Evolutionary conservation across 2,797 vertebrate species (phyloP), one percentile per base, ranked within the genome.

Genomic region (Vireo griseus): DNA sequence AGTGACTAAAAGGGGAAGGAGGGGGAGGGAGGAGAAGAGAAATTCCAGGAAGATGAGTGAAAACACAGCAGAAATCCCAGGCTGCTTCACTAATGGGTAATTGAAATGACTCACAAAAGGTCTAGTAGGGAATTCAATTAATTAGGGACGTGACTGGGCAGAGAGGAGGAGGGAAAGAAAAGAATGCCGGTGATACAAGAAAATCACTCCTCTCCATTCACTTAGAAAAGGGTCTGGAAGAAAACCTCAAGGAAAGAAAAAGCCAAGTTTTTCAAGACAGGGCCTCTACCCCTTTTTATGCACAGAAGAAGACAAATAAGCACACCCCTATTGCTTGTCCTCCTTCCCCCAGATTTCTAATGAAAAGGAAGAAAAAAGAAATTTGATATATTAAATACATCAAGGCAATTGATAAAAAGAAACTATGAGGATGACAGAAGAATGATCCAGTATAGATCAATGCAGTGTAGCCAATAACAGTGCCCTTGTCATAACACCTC

Each of bases 51-150:
- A 95, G 95, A 97, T 95, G 94, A 94, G 78, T 93, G 88, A 95
- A 96, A 94, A 95, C 81, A 57, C 78, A 93, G 92, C 93, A 94
- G 91, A 96, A 95, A 95, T 96, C 97, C 95, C 77, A 95, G 94
- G 96, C 94, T 82, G 87, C 89, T 88, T 92, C 93, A 87, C 94
- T 97, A 97, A 97, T 96, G 95, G 97, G 95, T 95, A 97, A 97
- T 97, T 97, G 97, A 97, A 97, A 96, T 97, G 92, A 96, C 91
- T 96, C 94, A 97, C 97, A 97, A 97, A 97, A 96, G 96, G 69
- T 74, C 94, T 95, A 97, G 73, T 54, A 95, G 97, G 96, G 95
- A 97, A 97, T 97, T 97, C 97, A 96, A 97, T 96, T 97, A 97
- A 97, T 97, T 97, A 97, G 95, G 96, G 95, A 96, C 35, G 61